Percentiles rank a stretch among this genome's conserved stretches.
Evolutionary conservation across 2,797 vertebrate genomes (phyloP).

Genomic region (Dermochelys coriacea): DNA sequence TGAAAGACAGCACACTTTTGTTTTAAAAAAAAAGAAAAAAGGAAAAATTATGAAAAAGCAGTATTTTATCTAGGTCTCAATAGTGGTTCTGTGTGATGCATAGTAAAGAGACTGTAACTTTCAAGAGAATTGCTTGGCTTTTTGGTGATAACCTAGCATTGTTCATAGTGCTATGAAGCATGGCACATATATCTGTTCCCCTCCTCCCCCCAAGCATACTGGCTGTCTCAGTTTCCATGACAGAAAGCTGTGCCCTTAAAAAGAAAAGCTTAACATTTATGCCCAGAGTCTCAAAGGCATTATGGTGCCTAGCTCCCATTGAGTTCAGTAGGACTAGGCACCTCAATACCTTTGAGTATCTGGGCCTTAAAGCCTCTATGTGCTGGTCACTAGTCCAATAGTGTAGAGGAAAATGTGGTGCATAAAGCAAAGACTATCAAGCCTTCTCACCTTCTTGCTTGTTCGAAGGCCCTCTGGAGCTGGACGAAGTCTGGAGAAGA

Average conservation of each 20-base stretch:
- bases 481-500: not conserved
- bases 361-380: not conserved
- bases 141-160: constrained; percentile 36
- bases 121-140: not conserved
- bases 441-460: not conserved
- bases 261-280: not conserved
- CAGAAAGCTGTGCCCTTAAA: not conserved
- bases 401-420: fast-evolving
- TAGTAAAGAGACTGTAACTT: constrained; percentile 27
- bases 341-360: not conserved
- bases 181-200: fast-evolving
- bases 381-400: not conserved
- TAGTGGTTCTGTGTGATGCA: constrained; percentile 12
- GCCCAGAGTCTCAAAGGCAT: not conserved
- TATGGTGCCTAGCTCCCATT: not conserved
- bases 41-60: constrained; percentile 35
- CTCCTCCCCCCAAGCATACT: not conserved
- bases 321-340: not conserved
- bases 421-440: fast-evolving
- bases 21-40: not conserved
- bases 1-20: constrained; percentile 79
- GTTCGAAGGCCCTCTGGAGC: not conserved
- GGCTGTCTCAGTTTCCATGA: not conserved
- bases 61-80: constrained; percentile 45
- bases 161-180: not conserved